Evolutionary conservation across 2,113 vertebrate genomes (phyloP).

Genomic region (Tragelaphus strepsiceros): DNA sequence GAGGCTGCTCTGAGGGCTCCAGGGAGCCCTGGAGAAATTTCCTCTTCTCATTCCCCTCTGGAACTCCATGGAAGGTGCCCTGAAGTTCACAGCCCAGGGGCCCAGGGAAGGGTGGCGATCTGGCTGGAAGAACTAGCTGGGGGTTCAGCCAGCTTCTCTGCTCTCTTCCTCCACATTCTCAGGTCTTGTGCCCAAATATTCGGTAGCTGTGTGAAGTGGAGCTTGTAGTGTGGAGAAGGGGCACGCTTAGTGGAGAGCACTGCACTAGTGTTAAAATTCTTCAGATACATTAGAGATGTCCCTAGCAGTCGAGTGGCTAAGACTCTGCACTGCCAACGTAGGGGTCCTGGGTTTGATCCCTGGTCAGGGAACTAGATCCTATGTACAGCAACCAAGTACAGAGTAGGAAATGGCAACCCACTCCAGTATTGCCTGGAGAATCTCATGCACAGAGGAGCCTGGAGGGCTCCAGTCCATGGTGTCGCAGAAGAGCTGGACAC

Average conservation of each 20-base stretch:
- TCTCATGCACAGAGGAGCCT: not conserved
- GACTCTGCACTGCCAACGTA: not conserved
- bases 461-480: not conserved
- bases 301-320: not conserved
- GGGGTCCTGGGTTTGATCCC: not conserved
- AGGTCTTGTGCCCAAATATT: not conserved
- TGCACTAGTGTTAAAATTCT: not conserved
- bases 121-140: not conserved
- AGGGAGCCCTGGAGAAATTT: not conserved
- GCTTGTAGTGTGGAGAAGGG: not conserved
- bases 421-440: not conserved
- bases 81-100: not conserved
- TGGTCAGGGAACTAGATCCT: not conserved
- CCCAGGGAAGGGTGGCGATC: not conserved
- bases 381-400: accelerated
- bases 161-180: not conserved
- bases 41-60: not conserved
- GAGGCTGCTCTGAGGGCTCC: not conserved
- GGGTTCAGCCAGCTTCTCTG: not conserved
- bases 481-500: not conserved
- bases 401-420: not conserved
- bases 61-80: accelerated
- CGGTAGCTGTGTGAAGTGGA: accelerated
- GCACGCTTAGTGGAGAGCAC: accelerated
- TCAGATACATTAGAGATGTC: not conserved